A percentile compares a stretch with the other conserved stretches of the same genome.
Conservation (phyloP, 2,113 vertebrate species). For the Bufo gargarizans region DNA sequence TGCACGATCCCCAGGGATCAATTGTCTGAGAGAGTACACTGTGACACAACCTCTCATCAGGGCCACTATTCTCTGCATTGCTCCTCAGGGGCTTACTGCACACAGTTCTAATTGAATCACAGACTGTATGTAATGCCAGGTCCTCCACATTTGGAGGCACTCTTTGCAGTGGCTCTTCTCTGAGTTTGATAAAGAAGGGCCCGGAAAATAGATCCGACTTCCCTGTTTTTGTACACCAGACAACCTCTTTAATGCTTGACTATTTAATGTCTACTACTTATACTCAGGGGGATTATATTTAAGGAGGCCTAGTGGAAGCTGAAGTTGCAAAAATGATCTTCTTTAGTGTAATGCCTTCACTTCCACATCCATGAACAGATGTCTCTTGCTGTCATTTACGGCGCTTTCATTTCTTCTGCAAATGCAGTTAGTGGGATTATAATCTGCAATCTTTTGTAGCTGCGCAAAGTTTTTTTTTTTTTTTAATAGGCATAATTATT, state of each 20-base stretch:
- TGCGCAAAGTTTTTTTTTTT: background rate
- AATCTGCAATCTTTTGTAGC: slow-evolving; percentile 33
- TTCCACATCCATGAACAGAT: background rate
- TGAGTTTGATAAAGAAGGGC: too few species aligned
- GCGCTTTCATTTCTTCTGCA: background rate
- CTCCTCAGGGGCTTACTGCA: too few species aligned
- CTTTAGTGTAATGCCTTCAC: background rate
- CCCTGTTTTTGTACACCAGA: background rate
- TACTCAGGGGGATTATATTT: background rate
- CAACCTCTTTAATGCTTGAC: background rate
- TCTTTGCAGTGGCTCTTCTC: too few species aligned
- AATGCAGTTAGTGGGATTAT: slow-evolving; percentile 17
- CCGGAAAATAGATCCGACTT: too few species aligned
- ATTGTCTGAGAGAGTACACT: too few species aligned
- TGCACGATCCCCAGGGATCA: too few species aligned
- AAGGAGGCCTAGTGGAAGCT: background rate
- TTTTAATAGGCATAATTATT: slow-evolving; percentile 21
- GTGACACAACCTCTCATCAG: too few species aligned
- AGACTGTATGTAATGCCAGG: too few species aligned
- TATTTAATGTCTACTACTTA: background rate
- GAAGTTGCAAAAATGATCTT: background rate
- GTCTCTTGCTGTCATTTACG: background rate
- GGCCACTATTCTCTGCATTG: too few species aligned
- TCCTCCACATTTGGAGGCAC: too few species aligned
- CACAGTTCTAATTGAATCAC: too few species aligned